A percentile compares a stretch with the other conserved stretches of the same genome.
Conservation (phyloP, 2,113 vertebrate genomes). For the Oreochromis niloticus region DNA sequence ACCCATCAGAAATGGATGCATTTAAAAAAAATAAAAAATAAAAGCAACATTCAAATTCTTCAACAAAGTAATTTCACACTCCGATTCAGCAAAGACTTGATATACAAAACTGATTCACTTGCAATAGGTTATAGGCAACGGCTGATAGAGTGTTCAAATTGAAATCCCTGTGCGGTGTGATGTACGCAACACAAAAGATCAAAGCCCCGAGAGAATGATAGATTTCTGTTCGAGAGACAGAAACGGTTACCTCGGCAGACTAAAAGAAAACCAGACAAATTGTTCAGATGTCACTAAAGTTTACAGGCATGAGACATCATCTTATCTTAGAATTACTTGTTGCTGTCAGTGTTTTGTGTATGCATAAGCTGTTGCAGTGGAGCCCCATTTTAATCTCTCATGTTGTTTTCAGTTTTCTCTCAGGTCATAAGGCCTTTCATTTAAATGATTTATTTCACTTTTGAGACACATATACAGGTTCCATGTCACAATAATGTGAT, state of each 20-base stretch:
- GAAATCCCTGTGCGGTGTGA: slow-evolving; percentile 30
- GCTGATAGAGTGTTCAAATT: slow-evolving; percentile 41
- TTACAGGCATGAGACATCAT: neutral
- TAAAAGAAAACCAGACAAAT: slow-evolving; percentile 5
- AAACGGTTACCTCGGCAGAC: neutral
- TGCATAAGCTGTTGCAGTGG: neutral
- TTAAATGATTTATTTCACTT: neutral
- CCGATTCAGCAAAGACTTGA: slow-evolving; percentile 37
- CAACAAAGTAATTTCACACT: slow-evolving; percentile 63
- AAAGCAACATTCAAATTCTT: slow-evolving; percentile 34
- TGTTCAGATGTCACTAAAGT: neutral
- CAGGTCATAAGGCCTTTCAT: neutral
- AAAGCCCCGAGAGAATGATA: slow-evolving; percentile 30
- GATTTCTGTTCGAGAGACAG: neutral
- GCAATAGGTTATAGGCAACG: slow-evolving; percentile 41
- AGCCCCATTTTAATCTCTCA: neutral
- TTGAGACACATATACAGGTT: neutral
- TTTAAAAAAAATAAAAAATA: neutral
- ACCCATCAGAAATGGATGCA: neutral
- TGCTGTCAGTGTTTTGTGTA: neutral
- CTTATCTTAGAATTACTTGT: neutral
- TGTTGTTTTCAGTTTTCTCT: neutral
- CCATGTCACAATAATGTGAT: neutral
- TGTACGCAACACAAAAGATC: slow-evolving; percentile 30
- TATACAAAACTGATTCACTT: slow-evolving; percentile 29